Base-by-base conservation (phyloP, 2,797 vertebrate genomes). In the Danio jaintianensis region DNA sequence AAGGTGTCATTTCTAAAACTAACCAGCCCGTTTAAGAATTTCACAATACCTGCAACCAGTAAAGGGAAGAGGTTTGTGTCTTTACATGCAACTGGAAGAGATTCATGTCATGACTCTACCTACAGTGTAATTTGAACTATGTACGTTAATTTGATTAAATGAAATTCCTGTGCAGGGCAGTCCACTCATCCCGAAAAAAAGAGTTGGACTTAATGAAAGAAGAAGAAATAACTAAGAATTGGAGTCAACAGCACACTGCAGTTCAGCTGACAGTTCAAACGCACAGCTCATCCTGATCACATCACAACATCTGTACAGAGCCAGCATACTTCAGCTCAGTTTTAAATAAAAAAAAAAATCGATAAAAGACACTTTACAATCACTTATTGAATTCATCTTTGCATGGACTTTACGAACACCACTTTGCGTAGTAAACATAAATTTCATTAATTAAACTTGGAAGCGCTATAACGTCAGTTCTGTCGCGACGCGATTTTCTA, bases 1-100 rank as follows among this genome's bases (percentile, higher is more conserved):
- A 75, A 42, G 18, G 16, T 15, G n/a, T 4, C 13, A 52, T 18
- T n/a, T 38, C 67, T 20, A 58, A 55, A 12, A 69, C 18, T 52
- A 47, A 42, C 52, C 6, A 20, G 42, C 36, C 53, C 11, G 42
- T 13, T 45, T 70, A 36, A 69, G 55, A 29, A 53, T 67, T 53
- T 53, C 58, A 68, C 56, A 76, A 70, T 70, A 81, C 48, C 64
- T 81, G 12, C 18, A 53, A 63, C 45, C n/a, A 78, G 15, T 73
- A 50, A 53, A 43, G 18, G 58, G 59, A 62, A 71, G n/a, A 61
- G 20, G 61, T 5, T 20, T 58, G 78, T 78, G 64, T 47, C 52
- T 59, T 69, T 50, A 62, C 38, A 79, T 52, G 58, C 52, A 67
- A 29, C 42, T n/a, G 50, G 42, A 47, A 15, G 63, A 13, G 72